phyloP scores from a whole-genome alignment of 2,888 invertebrate genomes.

The Chrysodeixis includens region DNA sequence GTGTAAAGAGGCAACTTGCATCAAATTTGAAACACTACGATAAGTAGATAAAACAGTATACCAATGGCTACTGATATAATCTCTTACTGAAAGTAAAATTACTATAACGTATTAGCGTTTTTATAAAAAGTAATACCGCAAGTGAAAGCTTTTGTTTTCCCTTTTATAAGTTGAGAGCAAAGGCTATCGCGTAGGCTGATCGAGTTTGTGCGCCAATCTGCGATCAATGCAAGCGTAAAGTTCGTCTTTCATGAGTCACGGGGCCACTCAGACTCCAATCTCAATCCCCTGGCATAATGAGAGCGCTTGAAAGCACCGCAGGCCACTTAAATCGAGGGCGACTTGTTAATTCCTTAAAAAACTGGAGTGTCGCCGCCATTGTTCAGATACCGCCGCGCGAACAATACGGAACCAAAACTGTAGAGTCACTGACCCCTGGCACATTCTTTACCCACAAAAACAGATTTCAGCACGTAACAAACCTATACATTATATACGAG shows the following conservation, averaged over 20 bases:
- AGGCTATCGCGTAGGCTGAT: slow-evolving; percentile 11
- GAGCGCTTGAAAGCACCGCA: slow-evolving; percentile 43
- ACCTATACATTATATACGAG: background rate
- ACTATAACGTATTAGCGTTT: too few species aligned
- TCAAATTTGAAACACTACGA: too few species aligned
- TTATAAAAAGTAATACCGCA: background rate
- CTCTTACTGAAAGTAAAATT: too few species aligned
- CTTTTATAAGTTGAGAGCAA: slow-evolving; percentile 3
- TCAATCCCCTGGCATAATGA: slow-evolving; percentile 41
- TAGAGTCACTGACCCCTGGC: slow-evolving; percentile 51
- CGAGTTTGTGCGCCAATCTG: slow-evolving; percentile 26
- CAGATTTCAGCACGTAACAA: slow-evolving; percentile 14
- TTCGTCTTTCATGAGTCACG: slow-evolving; percentile 25
- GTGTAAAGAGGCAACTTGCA: too few species aligned
- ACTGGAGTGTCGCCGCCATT: slow-evolving; percentile 63
- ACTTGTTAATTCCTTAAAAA: slow-evolving; percentile 68
- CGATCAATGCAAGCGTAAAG: slow-evolving; percentile 14
- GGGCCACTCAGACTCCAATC: slow-evolving; percentile 43
- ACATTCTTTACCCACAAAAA: slow-evolving; percentile 33
- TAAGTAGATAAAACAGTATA: too few species aligned
- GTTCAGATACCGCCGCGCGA: slow-evolving; percentile 57
- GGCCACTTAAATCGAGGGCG: slow-evolving; percentile 59
- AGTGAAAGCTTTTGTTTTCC: background rate
- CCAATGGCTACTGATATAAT: too few species aligned
- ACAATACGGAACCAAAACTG: slow-evolving; percentile 60